A percentile compares a stretch with the other conserved stretches of the same genome.
Conservation (phyloP, 23 tunicate genomes). For the Diplosoma virens region DNA sequence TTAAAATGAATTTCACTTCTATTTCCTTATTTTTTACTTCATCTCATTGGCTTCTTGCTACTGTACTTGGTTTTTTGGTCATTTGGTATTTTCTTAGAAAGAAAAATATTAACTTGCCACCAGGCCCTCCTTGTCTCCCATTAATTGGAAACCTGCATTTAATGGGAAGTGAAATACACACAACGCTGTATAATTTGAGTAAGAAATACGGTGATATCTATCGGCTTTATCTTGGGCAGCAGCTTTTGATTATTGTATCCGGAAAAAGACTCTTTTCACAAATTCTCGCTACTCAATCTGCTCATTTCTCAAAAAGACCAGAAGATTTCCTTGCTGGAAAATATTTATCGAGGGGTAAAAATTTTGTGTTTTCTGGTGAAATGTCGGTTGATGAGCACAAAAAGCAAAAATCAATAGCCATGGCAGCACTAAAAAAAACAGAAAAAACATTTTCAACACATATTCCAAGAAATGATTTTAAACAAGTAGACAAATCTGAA, state of each 20-base stretch:
- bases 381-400: constrained; percentile 39
- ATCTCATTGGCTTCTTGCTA: too few species aligned
- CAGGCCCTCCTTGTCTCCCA: constrained; percentile 51
- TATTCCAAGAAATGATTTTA: too few species aligned
- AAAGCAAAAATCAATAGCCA: constrained; percentile 20
- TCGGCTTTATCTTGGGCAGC: constrained; percentile 29
- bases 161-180: constrained; percentile 7
- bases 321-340: neutral
- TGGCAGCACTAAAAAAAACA: constrained; percentile 34
- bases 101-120: neutral
- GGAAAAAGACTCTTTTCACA: constrained; percentile 3
- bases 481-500: too few species aligned
- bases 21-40: too few species aligned
- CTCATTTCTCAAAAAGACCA: constrained; percentile 48
- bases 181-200: constrained; percentile 5
- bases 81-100: too few species aligned
- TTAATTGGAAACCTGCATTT: constrained; percentile 45
- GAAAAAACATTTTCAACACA: neutral
- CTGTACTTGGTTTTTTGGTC: too few species aligned
- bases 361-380: constrained; percentile 33
- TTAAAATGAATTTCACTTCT: too few species aligned
- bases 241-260: constrained; percentile 17
- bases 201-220: constrained; percentile 46
- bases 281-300: constrained; percentile 32
- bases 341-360: constrained; percentile 36